Base-by-base conservation (phyloP, 2,888 invertebrate species). In the Cactoblastis cactorum region DNA sequence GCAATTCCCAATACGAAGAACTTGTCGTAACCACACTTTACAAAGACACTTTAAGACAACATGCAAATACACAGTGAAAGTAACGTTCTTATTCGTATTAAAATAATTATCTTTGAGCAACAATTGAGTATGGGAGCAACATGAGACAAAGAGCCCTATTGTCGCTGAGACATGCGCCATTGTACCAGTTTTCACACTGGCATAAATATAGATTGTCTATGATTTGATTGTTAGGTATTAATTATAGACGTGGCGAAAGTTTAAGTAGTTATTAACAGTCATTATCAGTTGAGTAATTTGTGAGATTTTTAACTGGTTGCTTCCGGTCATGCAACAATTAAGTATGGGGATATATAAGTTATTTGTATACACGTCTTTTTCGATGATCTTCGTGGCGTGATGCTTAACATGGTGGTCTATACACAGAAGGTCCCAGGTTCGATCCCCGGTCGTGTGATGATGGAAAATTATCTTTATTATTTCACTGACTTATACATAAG, bases 31-130 rank as follows among this genome's bases (percentile, higher is more conserved):
- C 6, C 14, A 14, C 39, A 28, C 43, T 11, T 15, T 11, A 59
- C 58, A n/a, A n/a, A n/a, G n/a, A n/a, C n/a, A n/a, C 8, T 28
- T 28, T 6, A 53, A 50, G 51, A 56, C 54, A 64, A 64, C 75
- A 81, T 80, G 77, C 72, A 77, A 83, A 85, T 80, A 71, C 62
- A 49, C 58, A 79, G 83, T 74, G 85, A 86, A 85, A 84, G 83
- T 81, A 68, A 37, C 3, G 37, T 37, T 35, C 35, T 14, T 28
- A 24, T 28, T 28, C 28, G 28, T 28, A 28, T 28, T 43, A 32
- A 72, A 77, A 75, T 77, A 80, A 81, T 81, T 79, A 80, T 65
- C 62, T 63, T 59, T 59, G 53, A 48, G 61, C 55, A 63, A 71
- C 66, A 67, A 67, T 66, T 63, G 63, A 65, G 50, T 61, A 65